These are phyloP conservation scores for Chionodraco myersi DNA, from an alignment of 2,113 vertebrate species.

Conservation along the genomic window DNA sequence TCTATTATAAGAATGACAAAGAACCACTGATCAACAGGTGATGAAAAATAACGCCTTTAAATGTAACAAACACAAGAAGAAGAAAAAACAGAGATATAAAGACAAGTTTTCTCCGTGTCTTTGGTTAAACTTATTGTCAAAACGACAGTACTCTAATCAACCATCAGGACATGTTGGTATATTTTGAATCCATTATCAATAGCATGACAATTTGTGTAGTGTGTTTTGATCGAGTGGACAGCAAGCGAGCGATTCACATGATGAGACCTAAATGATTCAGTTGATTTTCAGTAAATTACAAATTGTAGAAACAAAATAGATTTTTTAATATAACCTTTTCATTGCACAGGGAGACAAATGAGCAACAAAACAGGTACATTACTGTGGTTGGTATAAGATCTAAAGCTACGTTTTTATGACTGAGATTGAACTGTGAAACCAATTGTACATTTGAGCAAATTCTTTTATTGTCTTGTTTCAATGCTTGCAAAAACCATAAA, in stretches of 20 bases:
- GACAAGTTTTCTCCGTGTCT: slow-evolving; percentile 89
- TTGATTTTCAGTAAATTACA: not conserved
- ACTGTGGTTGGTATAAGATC: not conserved
- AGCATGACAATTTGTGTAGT: slow-evolving; percentile 13
- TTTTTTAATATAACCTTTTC: slow-evolving; percentile 10
- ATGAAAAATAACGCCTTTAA: slow-evolving; percentile 68
- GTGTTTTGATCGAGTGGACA: slow-evolving; percentile 32
- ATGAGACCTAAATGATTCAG: slow-evolving; percentile 17
- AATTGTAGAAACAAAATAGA: not conserved
- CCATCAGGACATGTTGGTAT: slow-evolving; percentile 69
- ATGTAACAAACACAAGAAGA: slow-evolving; percentile 58
- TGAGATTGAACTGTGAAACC: slow-evolving; percentile 78
- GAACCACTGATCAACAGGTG: slow-evolving; percentile 77
- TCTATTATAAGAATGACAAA: slow-evolving; percentile 81
- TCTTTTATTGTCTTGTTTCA: slow-evolving; percentile 82
- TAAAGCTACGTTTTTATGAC: slow-evolving; percentile 31
- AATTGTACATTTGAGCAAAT: slow-evolving; percentile 80
- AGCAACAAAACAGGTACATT: slow-evolving; percentile 23
- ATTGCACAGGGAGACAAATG: slow-evolving; percentile 43
- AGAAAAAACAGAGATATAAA: slow-evolving; percentile 72
- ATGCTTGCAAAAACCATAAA: slow-evolving; percentile 81
- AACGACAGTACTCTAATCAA: slow-evolving; percentile 61
- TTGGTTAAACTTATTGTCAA: slow-evolving; percentile 92
- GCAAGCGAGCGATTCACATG: slow-evolving; percentile 19
- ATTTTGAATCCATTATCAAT: slow-evolving; percentile 23